Evolutionary conservation across 35 echinoderm and acorn worm species (phyloP).

Genomic region (Apostichopus californicus): DNA sequence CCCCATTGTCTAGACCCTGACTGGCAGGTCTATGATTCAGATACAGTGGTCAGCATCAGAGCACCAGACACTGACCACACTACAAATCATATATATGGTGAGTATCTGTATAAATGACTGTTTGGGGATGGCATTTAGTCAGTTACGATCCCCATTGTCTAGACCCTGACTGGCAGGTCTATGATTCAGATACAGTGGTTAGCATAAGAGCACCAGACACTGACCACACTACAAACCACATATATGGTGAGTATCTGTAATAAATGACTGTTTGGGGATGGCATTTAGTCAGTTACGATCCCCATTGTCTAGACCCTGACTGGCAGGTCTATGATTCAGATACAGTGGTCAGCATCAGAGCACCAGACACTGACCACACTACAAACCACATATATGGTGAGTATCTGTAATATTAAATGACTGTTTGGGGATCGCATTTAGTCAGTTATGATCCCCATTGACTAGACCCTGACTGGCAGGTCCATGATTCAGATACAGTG

Average conservation of each 20-base stretch:
- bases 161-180: slow-evolving; percentile 68
- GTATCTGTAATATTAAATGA: not conserved
- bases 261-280: not conserved
- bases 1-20: slow-evolving; percentile 22
- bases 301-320: slow-evolving; percentile 26
- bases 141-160: not conserved
- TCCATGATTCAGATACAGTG: not conserved
- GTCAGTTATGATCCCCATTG: no score
- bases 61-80: slow-evolving; percentile 34
- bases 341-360: not conserved
- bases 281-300: not conserved
- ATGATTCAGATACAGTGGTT: not conserved
- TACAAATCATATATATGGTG: slow-evolving; percentile 41
- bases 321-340: slow-evolving; percentile 51
- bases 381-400: slow-evolving; percentile 43
- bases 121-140: not conserved
- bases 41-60: not conserved
- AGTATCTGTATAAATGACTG: not conserved
- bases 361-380: slow-evolving; percentile 39
- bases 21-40: slow-evolving; percentile 52
- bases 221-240: slow-evolving; percentile 49
- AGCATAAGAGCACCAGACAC: not conserved
- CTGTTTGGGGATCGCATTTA: no score
- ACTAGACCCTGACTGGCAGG: slow-evolving; percentile 47
- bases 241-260: slow-evolving; percentile 8